Conservation (phyloP, 2,888 invertebrate genomes). For the Drosophila lutescens region DNA sequence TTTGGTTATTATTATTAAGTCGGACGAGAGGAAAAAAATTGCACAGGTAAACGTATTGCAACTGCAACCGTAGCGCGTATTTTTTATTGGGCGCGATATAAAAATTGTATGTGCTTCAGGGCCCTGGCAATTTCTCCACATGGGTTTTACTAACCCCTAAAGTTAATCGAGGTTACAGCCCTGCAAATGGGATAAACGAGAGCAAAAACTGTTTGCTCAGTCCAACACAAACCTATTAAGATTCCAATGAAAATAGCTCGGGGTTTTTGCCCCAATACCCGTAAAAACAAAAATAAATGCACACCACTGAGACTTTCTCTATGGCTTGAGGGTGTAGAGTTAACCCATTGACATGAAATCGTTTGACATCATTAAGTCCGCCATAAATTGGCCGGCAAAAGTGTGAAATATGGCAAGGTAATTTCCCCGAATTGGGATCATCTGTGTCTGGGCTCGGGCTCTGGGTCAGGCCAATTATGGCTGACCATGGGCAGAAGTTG, state of each 20-base stretch:
- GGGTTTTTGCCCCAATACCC: slow-evolving; percentile 56
- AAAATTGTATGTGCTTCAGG: not conserved
- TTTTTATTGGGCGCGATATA: not conserved
- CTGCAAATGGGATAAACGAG: slow-evolving; percentile 9
- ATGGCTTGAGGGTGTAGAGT: slow-evolving; percentile 62
- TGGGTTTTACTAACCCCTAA: slow-evolving; percentile 13
- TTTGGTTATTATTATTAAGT: slow-evolving; percentile 14
- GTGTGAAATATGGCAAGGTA: slow-evolving; percentile 70
- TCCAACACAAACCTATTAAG: slow-evolving; percentile 41
- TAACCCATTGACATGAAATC: slow-evolving; percentile 69
- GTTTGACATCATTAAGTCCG: slow-evolving; percentile 66
- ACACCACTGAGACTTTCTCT: slow-evolving; percentile 60
- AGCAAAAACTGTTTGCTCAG: slow-evolving; percentile 38
- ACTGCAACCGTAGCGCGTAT: slow-evolving; percentile 2
- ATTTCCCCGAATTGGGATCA: slow-evolving; percentile 58
- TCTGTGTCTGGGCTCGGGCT: slow-evolving; percentile 28
- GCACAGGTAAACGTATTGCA: slow-evolving; percentile 13
- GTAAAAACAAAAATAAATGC: slow-evolving; percentile 3
- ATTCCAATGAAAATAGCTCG: slow-evolving; percentile 55
- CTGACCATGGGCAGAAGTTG: slow-evolving; percentile 57
- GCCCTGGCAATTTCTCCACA: not conserved
- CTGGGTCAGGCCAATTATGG: slow-evolving; percentile 59
- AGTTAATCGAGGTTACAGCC: slow-evolving; percentile 42
- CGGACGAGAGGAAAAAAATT: not conserved
- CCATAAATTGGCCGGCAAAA: slow-evolving; percentile 59